A percentile compares a stretch with the other conserved stretches of the same genome.
Evolutionary conservation across 2,113 vertebrate genomes (phyloP).

Genomic region (Ginglymostoma cirratum): DNA sequence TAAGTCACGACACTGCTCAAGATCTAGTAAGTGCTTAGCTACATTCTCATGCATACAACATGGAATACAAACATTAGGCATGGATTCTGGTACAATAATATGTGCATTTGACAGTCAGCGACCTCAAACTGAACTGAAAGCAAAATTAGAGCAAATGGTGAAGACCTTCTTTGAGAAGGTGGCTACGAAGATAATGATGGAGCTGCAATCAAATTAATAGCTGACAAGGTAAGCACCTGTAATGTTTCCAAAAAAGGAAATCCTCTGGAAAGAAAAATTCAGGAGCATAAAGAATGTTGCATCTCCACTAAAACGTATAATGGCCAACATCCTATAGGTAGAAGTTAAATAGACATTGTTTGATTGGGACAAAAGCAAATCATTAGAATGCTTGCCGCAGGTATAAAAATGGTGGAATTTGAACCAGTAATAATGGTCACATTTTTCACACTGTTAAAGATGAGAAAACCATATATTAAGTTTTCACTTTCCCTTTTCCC

Average conservation of each 20-base stretch:
- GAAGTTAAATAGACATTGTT: neutral
- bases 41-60: neutral
- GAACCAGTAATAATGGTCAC: neutral
- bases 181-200: neutral
- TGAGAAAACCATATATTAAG: neutral
- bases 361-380: neutral
- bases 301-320: neutral
- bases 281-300: neutral
- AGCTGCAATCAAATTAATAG: neutral
- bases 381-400: neutral
- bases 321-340: neutral
- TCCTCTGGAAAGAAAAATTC: neutral
- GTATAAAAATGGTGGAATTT: neutral
- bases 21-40: neutral
- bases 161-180: neutral
- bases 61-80: neutral
- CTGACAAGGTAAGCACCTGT: neutral
- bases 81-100: neutral
- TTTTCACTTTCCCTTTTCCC: neutral
- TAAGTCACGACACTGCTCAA: neutral
- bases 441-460: neutral
- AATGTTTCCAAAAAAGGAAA: conserved; percentile 26
- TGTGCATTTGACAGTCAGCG: neutral
- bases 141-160: neutral
- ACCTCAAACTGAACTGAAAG: neutral